Conservation (phyloP, 2,888 invertebrate species). For the Dromius quadrimaculatus region DNA sequence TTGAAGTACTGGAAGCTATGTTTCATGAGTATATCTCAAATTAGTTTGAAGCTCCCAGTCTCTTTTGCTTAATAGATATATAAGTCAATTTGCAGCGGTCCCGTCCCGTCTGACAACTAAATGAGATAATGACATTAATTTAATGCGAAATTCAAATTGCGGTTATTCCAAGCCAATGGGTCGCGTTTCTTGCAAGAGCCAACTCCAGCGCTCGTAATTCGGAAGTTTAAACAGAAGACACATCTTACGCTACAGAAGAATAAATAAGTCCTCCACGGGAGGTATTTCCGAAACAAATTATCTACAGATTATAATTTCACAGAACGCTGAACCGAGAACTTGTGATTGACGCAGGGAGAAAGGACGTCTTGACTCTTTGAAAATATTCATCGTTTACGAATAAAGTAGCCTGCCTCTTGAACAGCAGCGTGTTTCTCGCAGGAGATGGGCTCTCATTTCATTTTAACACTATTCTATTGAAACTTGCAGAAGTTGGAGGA, state of each 20-base stretch:
- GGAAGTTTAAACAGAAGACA: conserved; percentile 51
- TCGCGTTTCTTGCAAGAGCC: not conserved
- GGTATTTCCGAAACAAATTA: conserved; percentile 50
- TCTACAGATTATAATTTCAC: conserved; percentile 52
- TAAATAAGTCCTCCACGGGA: conserved; percentile 44
- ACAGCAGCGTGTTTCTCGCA: no score
- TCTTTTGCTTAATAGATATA: conserved; percentile 43
- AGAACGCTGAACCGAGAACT: conserved; percentile 45
- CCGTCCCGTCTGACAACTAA: no score
- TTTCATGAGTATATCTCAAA: no score
- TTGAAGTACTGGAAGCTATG: no score
- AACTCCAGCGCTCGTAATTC: conserved; percentile 12
- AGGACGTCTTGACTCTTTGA: conserved; percentile 34
- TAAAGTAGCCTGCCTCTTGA: conserved; percentile 46
- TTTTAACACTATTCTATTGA: no score
- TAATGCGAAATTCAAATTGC: conserved; percentile 50
- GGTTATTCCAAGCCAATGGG: conserved; percentile 47
- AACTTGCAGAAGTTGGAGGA: no score
- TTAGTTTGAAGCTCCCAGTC: conserved; percentile 14
- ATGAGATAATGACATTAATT: conserved; percentile 50
- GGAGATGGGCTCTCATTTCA: no score
- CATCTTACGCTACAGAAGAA: conserved; percentile 41
- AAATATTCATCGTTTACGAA: conserved; percentile 47
- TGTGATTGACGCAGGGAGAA: conserved; percentile 39
- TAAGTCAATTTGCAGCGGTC: conserved; percentile 46